These are phyloP conservation scores for Dryococelus australis DNA, from an alignment of 2,888 invertebrate species.

Conservation along the genomic window DNA sequence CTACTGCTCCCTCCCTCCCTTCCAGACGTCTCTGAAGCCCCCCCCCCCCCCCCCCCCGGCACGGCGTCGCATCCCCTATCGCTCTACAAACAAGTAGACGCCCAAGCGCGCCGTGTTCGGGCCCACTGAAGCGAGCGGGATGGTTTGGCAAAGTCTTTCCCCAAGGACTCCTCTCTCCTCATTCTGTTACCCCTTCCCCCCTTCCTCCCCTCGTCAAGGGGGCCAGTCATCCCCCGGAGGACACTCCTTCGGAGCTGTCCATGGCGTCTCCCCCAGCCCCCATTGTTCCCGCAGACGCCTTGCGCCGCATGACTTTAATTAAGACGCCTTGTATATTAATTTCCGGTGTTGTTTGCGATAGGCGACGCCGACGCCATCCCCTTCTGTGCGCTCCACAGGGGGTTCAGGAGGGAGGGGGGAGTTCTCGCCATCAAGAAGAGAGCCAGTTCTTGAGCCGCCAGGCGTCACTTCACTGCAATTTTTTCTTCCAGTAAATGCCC, in stretches of 20 bases:
- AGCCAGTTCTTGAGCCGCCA: background rate
- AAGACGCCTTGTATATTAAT: slow-evolving; percentile 29
- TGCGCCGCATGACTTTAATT: slow-evolving; percentile 23
- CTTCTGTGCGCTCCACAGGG: no score
- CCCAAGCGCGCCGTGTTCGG: background rate
- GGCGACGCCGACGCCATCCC: background rate
- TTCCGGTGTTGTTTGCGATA: slow-evolving; percentile 23
- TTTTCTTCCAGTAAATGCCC: no score
- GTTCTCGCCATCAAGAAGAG: background rate
- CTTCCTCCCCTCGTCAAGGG: no score
- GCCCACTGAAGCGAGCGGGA: slow-evolving; percentile 1
- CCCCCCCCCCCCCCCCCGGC: background rate
- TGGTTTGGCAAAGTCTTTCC: slow-evolving; percentile 8
- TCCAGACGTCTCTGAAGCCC: no score
- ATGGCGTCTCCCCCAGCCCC: background rate
- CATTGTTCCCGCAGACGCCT: background rate
- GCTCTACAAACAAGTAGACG: background rate
- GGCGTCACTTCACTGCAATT: background rate
- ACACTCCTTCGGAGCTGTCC: background rate
- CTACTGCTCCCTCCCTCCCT: background rate
- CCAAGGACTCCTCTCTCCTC: background rate
- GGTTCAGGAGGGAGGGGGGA: background rate
- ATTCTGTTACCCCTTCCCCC: background rate
- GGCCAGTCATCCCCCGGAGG: no score
- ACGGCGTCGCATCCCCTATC: background rate